A percentile compares a stretch with the other conserved stretches of the same genome.
phyloP scores from a whole-genome alignment of 2,888 invertebrate genomes.

The Chaetogeoica ovagalla region DNA sequence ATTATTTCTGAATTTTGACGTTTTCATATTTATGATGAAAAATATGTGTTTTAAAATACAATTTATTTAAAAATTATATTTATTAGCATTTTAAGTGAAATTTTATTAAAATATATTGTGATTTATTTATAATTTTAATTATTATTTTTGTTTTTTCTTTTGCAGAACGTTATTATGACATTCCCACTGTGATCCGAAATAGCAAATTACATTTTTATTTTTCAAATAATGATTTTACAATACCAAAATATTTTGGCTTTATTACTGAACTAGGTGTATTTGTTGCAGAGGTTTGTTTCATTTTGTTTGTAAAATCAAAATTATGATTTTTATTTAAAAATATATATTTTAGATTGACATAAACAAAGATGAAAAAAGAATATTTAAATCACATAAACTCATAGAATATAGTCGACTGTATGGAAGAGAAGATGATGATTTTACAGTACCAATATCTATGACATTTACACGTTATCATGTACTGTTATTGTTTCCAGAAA shows the following conservation, averaged over 20 bases:
- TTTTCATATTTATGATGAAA: no score
- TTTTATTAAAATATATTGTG: no score
- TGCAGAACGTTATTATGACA: conserved; percentile 48
- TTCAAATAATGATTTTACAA: conserved; percentile 62
- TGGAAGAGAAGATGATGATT: conserved; percentile 59
- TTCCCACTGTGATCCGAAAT: conserved; percentile 16
- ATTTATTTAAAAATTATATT: neutral
- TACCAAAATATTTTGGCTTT: conserved; percentile 81
- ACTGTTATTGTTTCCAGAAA: conserved; percentile 78
- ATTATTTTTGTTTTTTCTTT: neutral
- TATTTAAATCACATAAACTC: conserved; percentile 60
- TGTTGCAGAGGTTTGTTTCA: conserved; percentile 75
- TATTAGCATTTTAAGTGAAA: neutral
- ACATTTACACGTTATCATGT: conserved; percentile 90
- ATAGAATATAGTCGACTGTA: conserved; percentile 56
- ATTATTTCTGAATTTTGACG: no score
- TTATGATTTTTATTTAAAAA: conserved; percentile 5
- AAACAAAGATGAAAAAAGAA: conserved; percentile 63
- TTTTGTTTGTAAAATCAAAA: conserved; percentile 54
- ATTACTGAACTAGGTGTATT: conserved; percentile 80
- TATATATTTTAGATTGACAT: conserved; percentile 56
- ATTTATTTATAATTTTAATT: neutral
- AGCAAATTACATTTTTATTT: conserved; percentile 50
- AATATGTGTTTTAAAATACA: no score
- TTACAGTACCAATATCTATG: conserved; percentile 69